Conservation (phyloP, 2,113 vertebrate genomes). For the human (Homo sapiens) region DNA sequence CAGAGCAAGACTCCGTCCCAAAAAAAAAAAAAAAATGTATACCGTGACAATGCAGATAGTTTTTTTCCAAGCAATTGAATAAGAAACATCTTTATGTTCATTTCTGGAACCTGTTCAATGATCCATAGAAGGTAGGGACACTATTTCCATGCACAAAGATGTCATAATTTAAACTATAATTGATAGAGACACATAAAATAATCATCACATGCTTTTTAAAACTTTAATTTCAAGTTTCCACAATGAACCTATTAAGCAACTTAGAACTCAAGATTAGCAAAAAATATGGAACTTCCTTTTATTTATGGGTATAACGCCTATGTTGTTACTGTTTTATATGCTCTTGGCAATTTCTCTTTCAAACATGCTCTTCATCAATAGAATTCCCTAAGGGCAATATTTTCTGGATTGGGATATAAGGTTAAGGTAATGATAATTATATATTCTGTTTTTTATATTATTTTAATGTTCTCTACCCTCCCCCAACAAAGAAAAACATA, state of each 20-base stretch:
- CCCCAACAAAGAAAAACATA: neutral
- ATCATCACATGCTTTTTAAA: neutral
- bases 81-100: neutral
- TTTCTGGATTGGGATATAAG: neutral
- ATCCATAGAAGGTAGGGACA: neutral
- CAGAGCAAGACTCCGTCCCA: too few relatives aligned
- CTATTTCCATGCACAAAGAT: neutral
- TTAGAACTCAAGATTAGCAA: neutral
- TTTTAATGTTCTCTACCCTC: neutral
- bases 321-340: neutral
- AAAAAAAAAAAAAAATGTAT: too few relatives aligned
- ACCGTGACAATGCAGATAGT: neutral
- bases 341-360: neutral
- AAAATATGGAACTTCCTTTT: neutral
- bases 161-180: neutral
- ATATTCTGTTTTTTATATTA: neutral
- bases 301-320: neutral
- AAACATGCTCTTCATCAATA: neutral
- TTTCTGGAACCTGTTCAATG: neutral
- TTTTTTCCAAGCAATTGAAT: neutral
- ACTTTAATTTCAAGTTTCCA: neutral
- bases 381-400: neutral
- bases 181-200: neutral
- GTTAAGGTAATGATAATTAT: neutral
- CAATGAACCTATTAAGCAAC: neutral